A percentile compares a stretch with the other conserved stretches of the same genome.
These are phyloP conservation scores for Drosophila anomelani DNA, from an alignment of 2,888 invertebrate genomes.

Conservation along the genomic window DNA sequence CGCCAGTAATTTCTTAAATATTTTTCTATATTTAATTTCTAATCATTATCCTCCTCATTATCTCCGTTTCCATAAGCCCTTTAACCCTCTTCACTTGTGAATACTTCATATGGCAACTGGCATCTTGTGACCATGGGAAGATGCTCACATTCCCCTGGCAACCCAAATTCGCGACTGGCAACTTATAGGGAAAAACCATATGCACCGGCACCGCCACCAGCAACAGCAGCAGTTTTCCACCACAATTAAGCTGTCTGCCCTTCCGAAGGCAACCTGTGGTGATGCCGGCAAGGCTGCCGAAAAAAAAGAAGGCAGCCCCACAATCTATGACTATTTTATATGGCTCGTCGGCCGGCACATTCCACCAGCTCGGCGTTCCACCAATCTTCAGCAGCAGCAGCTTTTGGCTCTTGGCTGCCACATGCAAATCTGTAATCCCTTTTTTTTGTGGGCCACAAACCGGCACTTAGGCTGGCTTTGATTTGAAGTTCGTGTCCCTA, in stretches of 20 bases:
- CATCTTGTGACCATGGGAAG: conserved; percentile 28
- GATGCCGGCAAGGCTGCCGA: conserved; percentile 65
- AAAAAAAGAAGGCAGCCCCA: conserved; percentile 33
- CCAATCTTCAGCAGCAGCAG: conserved; percentile 1
- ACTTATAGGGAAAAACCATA: conserved; percentile 7
- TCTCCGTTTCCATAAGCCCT: not conserved
- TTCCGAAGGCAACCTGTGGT: conserved; percentile 44
- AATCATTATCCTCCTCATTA: not conserved
- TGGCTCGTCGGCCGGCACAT: conserved; percentile 41
- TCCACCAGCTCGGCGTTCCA: conserved; percentile 32
- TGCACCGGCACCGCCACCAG: conserved; percentile 39
- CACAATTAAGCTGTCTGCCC: conserved; percentile 62
- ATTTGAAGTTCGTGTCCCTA: conserved; percentile 84
- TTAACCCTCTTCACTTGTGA: not conserved
- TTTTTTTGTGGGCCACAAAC: conserved; percentile 57
- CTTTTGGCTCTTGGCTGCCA: conserved; percentile 29
- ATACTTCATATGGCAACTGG: conserved; percentile 2
- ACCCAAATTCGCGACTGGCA: conserved; percentile 28
- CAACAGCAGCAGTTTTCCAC: conserved; percentile 12
- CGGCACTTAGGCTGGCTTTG: conserved; percentile 81
- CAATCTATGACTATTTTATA: conserved; percentile 63
- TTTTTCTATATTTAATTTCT: not conserved
- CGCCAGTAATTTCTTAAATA: no score
- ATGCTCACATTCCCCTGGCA: conserved; percentile 27
- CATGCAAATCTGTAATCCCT: conserved; percentile 58